Evolutionary conservation across 2,113 vertebrate genomes (phyloP), one percentile per base, ranked within the genome.

Genomic region (human (Homo sapiens)): DNA sequence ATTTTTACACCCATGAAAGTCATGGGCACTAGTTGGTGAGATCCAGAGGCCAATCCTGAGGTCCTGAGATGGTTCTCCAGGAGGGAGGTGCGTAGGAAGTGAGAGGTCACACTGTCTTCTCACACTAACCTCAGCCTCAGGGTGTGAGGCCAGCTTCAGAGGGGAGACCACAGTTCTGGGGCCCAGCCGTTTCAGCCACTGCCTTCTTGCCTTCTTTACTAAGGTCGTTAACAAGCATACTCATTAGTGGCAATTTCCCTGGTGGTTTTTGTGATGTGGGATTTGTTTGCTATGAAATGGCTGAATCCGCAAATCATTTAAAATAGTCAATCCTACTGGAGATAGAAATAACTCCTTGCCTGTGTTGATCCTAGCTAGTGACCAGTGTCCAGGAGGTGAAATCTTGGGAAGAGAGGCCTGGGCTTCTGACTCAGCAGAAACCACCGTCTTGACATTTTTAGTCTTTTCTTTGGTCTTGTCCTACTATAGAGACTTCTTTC

Each of bases 261-360:
- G 88, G 97, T 98, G 97, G 98, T 97, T 97, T 92, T 88, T 98
- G 93, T 97, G 97, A 97, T 98, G 97, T 97, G 97, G 97, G 40
- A 97, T 94, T 85, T 90, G 84, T 97, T 92, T 66, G 95, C 97
- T 80, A 94, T 96, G 95, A 97, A 90, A 97, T 92, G 88, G 73
- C 78, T 30, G 35, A 95, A 94, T 97, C 97, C 89, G 0, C 94
- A 75, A 64, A 90, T 90, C 81, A 93, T 94, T 97, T 96, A 93
- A 97, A 98, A 96, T 95, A 95, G 98, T 95, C 88, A 66, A 8
- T 96, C 61, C 94, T 96, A 93, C 94, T 85, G 79, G 68, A 97
- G 93, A 97, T 97, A 90, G 96, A 97, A 98, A 98, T 96, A 97
- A 96, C 95, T 94, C 43, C 27, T 94, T 79, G 88, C 85, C 88